Percentiles rank a stretch among this genome's conserved stretches.
phyloP scores from a whole-genome alignment of 1,140 invertebrate genomes.

The Gonatopus flavifemur region DNA sequence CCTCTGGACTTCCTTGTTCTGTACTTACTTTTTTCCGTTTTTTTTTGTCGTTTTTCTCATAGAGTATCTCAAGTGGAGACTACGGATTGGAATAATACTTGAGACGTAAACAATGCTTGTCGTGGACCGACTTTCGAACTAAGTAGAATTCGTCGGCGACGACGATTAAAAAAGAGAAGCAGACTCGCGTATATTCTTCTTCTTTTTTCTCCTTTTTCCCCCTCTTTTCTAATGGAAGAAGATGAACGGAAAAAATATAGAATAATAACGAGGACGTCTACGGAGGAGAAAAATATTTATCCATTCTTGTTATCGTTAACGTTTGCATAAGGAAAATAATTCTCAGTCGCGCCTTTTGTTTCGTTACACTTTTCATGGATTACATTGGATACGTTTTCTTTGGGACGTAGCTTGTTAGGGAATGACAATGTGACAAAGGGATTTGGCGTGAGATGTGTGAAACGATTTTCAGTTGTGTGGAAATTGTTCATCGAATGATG shows the following conservation, averaged over 20 bases:
- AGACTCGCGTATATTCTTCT: too few relatives aligned
- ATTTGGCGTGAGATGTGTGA: not conserved
- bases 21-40: too few relatives aligned
- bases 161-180: too few relatives aligned
- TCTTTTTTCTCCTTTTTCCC: not conserved
- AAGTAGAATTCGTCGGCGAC: too few relatives aligned
- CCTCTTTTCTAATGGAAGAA: too few relatives aligned
- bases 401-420: conserved; percentile 14
- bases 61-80: too few relatives aligned
- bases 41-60: too few relatives aligned
- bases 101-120: too few relatives aligned
- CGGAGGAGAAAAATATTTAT: not conserved
- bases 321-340: conserved; percentile 24
- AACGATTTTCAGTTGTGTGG: conserved; percentile 5
- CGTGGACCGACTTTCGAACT: too few relatives aligned
- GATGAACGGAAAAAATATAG: conserved; percentile 1
- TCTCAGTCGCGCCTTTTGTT: conserved; percentile 12
- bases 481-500: conserved; percentile 3
- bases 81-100: too few relatives aligned
- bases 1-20: too few relatives aligned
- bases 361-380: conserved; percentile 7
- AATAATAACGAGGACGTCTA: conserved; percentile 21
- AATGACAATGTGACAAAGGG: conserved; percentile 9
- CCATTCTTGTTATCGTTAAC: conserved; percentile 17
- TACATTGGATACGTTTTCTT: conserved; percentile 12